Percentiles rank a stretch among this genome's conserved stretches.
Evolutionary conservation across 2,113 vertebrate genomes (phyloP).

Genomic region (Jacana jacana): DNA sequence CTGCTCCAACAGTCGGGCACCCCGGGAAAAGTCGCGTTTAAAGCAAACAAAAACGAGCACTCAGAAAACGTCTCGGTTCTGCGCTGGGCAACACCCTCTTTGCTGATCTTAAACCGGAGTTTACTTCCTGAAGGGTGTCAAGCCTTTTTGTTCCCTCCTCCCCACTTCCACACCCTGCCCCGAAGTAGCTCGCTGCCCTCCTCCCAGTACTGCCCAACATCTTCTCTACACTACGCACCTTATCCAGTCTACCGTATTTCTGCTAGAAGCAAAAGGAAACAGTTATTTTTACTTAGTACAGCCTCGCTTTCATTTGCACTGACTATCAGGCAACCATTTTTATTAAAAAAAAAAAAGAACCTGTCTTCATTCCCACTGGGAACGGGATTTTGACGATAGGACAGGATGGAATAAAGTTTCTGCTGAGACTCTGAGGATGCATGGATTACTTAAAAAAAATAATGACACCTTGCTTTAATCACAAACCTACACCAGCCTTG

Average conservation of each 20-base stretch:
- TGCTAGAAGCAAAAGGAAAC: slow-evolving; percentile 63
- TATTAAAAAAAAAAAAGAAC: neutral
- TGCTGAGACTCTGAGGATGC: neutral
- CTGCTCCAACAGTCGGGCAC: neutral
- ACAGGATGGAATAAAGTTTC: neutral
- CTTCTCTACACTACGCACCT: slow-evolving; percentile 65
- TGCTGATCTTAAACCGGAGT: neutral
- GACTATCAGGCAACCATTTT: slow-evolving; percentile 50
- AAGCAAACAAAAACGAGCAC: neutral
- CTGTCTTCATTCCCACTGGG: slow-evolving; percentile 33
- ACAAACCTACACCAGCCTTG: neutral
- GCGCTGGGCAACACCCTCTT: neutral
- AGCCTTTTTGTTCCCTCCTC: neutral
- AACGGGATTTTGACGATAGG: neutral
- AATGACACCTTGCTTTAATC: neutral
- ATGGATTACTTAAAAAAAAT: neutral
- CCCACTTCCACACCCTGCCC: slow-evolving; percentile 50
- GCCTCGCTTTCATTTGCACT: slow-evolving; percentile 50
- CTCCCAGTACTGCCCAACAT: slow-evolving; percentile 44
- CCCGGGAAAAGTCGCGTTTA: neutral
- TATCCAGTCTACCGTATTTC: slow-evolving; percentile 66
- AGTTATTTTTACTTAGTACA: slow-evolving; percentile 58
- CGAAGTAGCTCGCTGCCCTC: slow-evolving; percentile 55
- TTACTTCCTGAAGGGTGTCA: neutral
- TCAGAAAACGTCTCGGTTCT: neutral